These are phyloP conservation scores for Arctopsyche grandis DNA, from an alignment of 1,140 invertebrate genomes.

Conservation along the genomic window DNA sequence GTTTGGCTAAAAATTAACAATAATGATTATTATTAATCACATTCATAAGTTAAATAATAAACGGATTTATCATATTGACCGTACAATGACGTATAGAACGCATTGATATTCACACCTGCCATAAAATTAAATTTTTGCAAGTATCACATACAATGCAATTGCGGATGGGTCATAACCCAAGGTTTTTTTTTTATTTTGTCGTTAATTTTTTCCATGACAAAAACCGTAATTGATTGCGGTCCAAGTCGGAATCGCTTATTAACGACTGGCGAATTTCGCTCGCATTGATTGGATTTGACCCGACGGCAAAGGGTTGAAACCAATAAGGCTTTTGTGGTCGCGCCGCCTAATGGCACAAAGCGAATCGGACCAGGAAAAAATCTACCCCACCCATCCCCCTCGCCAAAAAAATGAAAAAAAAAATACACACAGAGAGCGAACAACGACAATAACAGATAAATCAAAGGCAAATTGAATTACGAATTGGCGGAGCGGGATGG, in stretches of 20 bases:
- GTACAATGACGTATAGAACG: too few relatives aligned
- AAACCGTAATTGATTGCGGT: background rate
- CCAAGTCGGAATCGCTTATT: background rate
- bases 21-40: too few relatives aligned
- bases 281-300: conserved; percentile 16
- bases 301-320: conserved; percentile 24
- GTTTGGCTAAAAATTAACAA: too few relatives aligned
- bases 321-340: conserved; percentile 18
- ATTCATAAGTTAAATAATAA: too few relatives aligned
- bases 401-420: background rate
- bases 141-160: too few relatives aligned
- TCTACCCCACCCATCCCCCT: background rate
- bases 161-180: too few relatives aligned
- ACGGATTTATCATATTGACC: too few relatives aligned
- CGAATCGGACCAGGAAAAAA: conserved; percentile 14
- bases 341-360: conserved; percentile 17
- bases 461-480: conserved; percentile 54
- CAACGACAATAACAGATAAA: conserved; percentile 53
- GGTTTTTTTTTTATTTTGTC: too few relatives aligned
- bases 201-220: too few relatives aligned
- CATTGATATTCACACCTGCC: too few relatives aligned
- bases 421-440: background rate
- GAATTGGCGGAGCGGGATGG: conserved; percentile 12
- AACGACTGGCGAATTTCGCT: background rate
- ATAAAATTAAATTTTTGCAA: too few relatives aligned